Evolutionary conservation across 2,888 invertebrate species (phyloP).

Genomic region (Drosophila monieri): DNA sequence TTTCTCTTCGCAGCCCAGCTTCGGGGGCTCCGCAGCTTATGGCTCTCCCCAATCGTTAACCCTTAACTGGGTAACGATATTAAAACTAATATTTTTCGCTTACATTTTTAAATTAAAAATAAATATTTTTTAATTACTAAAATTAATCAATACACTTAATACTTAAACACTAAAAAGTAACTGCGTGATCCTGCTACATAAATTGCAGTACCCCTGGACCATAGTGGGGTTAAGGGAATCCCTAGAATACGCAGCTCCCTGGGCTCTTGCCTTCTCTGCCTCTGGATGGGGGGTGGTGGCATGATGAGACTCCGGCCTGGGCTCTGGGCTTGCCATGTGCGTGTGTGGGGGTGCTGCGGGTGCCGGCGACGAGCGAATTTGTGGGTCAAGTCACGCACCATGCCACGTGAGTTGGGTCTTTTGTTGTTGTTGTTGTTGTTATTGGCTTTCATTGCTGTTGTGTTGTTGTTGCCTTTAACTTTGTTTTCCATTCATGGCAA

Average conservation of each 20-base stretch:
- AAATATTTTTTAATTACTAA: no score
- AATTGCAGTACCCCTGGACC: neutral
- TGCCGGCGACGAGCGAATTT: conserved; percentile 2
- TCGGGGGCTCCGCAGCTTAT: neutral
- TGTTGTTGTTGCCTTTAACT: neutral
- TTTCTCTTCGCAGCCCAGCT: neutral
- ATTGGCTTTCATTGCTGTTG: conserved; percentile 3
- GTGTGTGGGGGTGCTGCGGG: conserved; percentile 2
- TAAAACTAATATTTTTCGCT: neutral
- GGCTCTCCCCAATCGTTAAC: conserved; percentile 2
- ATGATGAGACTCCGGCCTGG: neutral
- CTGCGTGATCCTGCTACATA: neutral
- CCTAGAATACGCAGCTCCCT: conserved; percentile 3
- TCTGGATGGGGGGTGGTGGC: neutral
- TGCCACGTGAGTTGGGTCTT: conserved; percentile 31
- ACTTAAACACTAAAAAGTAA: no score
- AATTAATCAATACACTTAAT: no score
- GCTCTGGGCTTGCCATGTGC: conserved; percentile 6
- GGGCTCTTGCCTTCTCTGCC: neutral
- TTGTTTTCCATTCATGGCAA: neutral
- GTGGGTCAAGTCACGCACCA: conserved; percentile 27
- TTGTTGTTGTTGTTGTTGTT: conserved; percentile 8
- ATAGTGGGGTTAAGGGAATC: conserved; percentile 1
- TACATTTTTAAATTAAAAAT: no score
- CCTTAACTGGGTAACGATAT: neutral